These are phyloP conservation scores for Ypsolopha sequella DNA, from an alignment of 2,888 invertebrate species.

Conservation along the genomic window DNA sequence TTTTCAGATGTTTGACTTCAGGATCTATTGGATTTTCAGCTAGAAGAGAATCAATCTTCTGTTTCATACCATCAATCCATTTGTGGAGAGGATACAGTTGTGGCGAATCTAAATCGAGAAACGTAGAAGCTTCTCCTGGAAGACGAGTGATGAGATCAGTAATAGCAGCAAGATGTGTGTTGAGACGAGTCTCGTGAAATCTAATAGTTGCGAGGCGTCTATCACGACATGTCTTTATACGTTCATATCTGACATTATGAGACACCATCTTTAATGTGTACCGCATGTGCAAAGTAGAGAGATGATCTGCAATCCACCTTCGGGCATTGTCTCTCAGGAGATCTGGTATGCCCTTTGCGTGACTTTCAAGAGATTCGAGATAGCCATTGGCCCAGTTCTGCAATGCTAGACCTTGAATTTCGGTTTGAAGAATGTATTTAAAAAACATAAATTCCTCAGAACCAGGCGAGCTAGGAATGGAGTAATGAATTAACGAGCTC, in stretches of 20 bases:
- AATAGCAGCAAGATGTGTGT: slow-evolving; percentile 41
- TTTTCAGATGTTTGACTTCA: slow-evolving; percentile 36
- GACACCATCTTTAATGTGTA: slow-evolving; percentile 42
- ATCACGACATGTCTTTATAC: slow-evolving; percentile 32
- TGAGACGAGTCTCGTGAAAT: slow-evolving; percentile 35
- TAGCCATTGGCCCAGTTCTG: slow-evolving; percentile 49
- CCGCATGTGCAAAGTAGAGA: slow-evolving; percentile 32
- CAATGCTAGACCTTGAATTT: slow-evolving; percentile 35
- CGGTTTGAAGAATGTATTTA: slow-evolving; percentile 30
- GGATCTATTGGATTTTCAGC: slow-evolving; percentile 20
- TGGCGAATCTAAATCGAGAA: slow-evolving; percentile 26
- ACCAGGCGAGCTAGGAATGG: too few species aligned
- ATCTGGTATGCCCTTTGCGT: slow-evolving; percentile 30
- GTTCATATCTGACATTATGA: slow-evolving; percentile 39
- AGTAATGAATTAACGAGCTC: too few species aligned
- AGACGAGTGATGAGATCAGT: slow-evolving; percentile 26
- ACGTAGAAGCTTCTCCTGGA: slow-evolving; percentile 28
- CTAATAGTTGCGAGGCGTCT: slow-evolving; percentile 32
- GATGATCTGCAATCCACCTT: slow-evolving; percentile 40
- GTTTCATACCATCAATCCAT: slow-evolving; percentile 30
- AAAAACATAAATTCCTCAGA: too few species aligned
- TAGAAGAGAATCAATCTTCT: slow-evolving; percentile 23
- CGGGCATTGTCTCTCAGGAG: slow-evolving; percentile 33
- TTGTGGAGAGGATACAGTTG: slow-evolving; percentile 35
- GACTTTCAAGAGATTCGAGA: slow-evolving; percentile 40